Base-by-base conservation (phyloP, 2,113 vertebrate genomes). In the Budorcas taxicolor region DNA sequence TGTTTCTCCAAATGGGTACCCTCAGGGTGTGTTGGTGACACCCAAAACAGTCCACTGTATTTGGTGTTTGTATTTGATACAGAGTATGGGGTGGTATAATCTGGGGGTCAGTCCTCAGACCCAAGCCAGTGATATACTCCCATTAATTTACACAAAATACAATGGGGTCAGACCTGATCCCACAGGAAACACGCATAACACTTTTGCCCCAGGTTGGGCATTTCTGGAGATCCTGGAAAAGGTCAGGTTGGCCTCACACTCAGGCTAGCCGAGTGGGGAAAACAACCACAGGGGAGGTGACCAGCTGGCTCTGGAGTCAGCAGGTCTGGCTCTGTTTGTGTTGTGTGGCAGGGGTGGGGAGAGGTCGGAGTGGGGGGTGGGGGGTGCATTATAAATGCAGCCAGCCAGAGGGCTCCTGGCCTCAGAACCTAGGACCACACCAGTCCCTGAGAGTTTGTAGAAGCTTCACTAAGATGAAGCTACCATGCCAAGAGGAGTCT, bases 71-170 rank as follows among this genome's bases (percentile, higher is more conserved):
- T 80, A 94, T 93, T 43, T 97, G 95, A 95, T 60, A 98, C 91
- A 98, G 21, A 62, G 58, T 45, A 86, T 47, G 25, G 85, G 10
- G 29, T 67, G 92, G 33, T 21, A 88, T 71, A 81, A 90, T 62
- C 27, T 86, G 45, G 83, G 27, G 57, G 17, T 62, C 78, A 84
- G 64, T 47, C 62, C 50, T 90, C 52, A 93, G 71, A 80, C 52
- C 53, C 40, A 50, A 21, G 60, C 45, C 50, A 95, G 36, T n/a
- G 60, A 74, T 45, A 89, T 91, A 95, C 60, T 95, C 64, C n/a
- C 86, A 17, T 90, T 89, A 96, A 91, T 98, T 97, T 98, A 97
- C n/a, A 91, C 55, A 97, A 97, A 98, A 97, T 78, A 96, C 21
- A 89, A 50, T 64, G 29, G 23, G 29, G 40, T 91, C 94, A 93